phyloP scores from a whole-genome alignment of 2,797 vertebrate genomes.

The Sebastes trivittatus region DNA sequence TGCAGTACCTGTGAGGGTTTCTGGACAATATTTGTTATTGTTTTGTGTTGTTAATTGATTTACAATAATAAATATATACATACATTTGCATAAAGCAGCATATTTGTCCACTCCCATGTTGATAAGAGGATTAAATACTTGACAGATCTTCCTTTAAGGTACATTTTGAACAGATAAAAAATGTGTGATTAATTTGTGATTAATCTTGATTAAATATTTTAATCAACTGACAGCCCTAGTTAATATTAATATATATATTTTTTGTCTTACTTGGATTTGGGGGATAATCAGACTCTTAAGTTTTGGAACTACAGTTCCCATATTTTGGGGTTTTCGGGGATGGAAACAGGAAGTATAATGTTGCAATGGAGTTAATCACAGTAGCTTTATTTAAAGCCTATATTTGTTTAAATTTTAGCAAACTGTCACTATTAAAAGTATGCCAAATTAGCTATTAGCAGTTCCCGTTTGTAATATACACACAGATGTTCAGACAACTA shows the following conservation, averaged over 20 bases:
- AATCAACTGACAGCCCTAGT: too few relatives aligned
- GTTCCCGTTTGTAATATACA: not conserved
- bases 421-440: not conserved
- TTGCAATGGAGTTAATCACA: not conserved
- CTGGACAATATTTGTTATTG: too few relatives aligned
- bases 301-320: not conserved
- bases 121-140: too few relatives aligned
- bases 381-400: not conserved
- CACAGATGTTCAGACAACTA: not conserved
- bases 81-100: too few relatives aligned
- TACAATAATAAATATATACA: too few relatives aligned
- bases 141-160: too few relatives aligned
- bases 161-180: too few relatives aligned
- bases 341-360: not conserved
- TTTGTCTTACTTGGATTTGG: not conserved
- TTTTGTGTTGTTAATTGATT: too few relatives aligned
- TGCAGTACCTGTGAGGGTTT: too few relatives aligned
- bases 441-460: accelerated
- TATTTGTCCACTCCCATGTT: too few relatives aligned
- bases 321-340: not conserved
- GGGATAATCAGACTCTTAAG: not conserved
- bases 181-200: accelerated
- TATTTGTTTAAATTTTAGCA: not conserved
- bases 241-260: not conserved
- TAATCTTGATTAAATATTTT: too few relatives aligned